Evolutionary conservation across 2,888 invertebrate species (phyloP).

Genomic region (Euphydryas editha): DNA sequence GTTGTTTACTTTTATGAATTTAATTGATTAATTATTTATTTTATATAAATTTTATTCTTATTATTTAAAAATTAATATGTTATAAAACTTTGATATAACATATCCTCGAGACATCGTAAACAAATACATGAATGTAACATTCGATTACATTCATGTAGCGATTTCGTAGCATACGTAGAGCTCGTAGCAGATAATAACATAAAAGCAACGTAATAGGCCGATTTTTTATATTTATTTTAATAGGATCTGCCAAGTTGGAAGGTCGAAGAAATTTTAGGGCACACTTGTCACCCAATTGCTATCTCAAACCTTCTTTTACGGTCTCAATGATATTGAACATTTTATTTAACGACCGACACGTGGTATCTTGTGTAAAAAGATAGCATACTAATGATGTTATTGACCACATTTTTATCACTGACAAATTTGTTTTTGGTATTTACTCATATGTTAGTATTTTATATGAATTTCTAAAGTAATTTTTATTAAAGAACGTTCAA

Average conservation of each 20-base stretch:
- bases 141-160: slow-evolving; percentile 27
- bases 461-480: slow-evolving; percentile 13
- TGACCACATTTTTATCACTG: slow-evolving; percentile 45
- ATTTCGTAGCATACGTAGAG: slow-evolving; percentile 34
- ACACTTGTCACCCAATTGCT: slow-evolving; percentile 68
- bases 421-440: slow-evolving; percentile 29
- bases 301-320: slow-evolving; percentile 63
- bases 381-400: slow-evolving; percentile 53
- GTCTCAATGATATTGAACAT: slow-evolving; percentile 59
- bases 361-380: slow-evolving; percentile 49
- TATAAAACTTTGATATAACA: no score
- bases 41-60: no score
- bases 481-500: slow-evolving; percentile 32
- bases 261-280: slow-evolving; percentile 51
- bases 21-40: neutral
- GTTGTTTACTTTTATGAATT: no score
- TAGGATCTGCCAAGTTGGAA: slow-evolving; percentile 48
- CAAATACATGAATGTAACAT: slow-evolving; percentile 21
- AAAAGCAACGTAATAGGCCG: slow-evolving; percentile 57
- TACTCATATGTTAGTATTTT: slow-evolving; percentile 20
- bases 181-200: slow-evolving; percentile 54
- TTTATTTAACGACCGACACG: slow-evolving; percentile 64
- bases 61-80: no score
- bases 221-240: slow-evolving; percentile 44
- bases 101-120: slow-evolving; percentile 13